Conservation (phyloP, 2,888 invertebrate genomes). For the Loripinus fragilis region DNA sequence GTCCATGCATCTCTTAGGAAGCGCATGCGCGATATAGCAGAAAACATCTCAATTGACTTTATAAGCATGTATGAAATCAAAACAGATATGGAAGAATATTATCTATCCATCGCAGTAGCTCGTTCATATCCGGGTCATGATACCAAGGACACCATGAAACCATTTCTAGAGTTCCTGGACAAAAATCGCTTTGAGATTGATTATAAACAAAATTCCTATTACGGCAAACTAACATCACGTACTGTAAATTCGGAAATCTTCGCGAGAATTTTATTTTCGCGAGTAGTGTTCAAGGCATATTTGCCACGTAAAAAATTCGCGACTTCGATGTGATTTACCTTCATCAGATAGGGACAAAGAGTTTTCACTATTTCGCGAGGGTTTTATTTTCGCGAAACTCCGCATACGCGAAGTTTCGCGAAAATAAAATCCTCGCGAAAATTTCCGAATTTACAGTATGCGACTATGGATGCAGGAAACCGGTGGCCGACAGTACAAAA, state of each 20-base stretch:
- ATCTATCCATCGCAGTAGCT: not conserved
- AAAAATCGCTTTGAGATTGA: not conserved
- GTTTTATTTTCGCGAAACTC: too few species aligned
- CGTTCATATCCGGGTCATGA: not conserved
- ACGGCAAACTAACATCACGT: not conserved
- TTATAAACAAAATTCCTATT: not conserved
- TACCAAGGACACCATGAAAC: not conserved
- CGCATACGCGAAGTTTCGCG: too few species aligned
- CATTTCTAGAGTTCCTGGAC: not conserved
- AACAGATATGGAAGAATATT: not conserved
- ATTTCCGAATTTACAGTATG: too few species aligned
- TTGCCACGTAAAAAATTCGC: too few species aligned
- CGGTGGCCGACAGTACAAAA: too few species aligned
- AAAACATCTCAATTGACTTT: not conserved
- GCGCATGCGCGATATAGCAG: not conserved
- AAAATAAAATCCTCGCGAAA: too few species aligned
- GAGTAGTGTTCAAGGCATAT: too few species aligned
- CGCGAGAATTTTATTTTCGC: too few species aligned
- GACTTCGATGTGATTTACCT: too few species aligned
- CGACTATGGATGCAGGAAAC: not conserved
- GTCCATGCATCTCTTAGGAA: not conserved
- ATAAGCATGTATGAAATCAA: not conserved
- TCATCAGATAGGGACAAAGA: too few species aligned
- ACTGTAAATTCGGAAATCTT: too few species aligned
- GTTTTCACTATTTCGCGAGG: too few species aligned